Evolutionary conservation across 2,113 vertebrate species (phyloP).

Genomic region (Caranx melampygus): DNA sequence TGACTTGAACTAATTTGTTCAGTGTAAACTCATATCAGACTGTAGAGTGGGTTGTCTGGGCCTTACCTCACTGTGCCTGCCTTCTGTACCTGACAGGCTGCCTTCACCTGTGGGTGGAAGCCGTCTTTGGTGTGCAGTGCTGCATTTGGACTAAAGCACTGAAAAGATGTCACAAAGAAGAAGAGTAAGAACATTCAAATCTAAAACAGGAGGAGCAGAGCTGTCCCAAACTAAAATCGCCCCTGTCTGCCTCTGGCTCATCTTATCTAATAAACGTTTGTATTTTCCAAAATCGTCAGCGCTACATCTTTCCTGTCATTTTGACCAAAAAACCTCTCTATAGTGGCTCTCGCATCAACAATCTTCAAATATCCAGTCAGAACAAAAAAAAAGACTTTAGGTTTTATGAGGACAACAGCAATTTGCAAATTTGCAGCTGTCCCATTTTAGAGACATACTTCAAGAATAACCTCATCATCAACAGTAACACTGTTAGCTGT

Average conservation of each 20-base stretch:
- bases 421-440: not conserved
- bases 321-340: not conserved
- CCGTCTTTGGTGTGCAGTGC: conserved; percentile 87
- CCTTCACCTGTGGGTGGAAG: conserved; percentile 88
- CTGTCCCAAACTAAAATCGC: not conserved
- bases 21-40: not conserved
- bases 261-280: too few relatives aligned
- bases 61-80: conserved; percentile 89
- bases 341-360: not conserved
- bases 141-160: conserved; percentile 90
- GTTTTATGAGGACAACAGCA: not conserved
- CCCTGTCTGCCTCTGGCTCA: too few relatives aligned
- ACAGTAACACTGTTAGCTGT: conserved; percentile 21
- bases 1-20: conserved; percentile 21
- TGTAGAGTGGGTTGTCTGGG: not conserved
- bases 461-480: conserved; percentile 22
- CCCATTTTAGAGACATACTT: not conserved
- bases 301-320: not conserved
- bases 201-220: not conserved
- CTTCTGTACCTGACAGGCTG: conserved; percentile 88
- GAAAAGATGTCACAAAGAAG: not conserved
- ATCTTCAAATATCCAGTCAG: not conserved
- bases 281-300: not conserved
- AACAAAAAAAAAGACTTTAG: not conserved
- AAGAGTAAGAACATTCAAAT: not conserved